Evolutionary conservation across 2,888 invertebrate species (phyloP), one percentile per base, ranked within the genome.

Genomic region (Drosophila bunnanda): DNA sequence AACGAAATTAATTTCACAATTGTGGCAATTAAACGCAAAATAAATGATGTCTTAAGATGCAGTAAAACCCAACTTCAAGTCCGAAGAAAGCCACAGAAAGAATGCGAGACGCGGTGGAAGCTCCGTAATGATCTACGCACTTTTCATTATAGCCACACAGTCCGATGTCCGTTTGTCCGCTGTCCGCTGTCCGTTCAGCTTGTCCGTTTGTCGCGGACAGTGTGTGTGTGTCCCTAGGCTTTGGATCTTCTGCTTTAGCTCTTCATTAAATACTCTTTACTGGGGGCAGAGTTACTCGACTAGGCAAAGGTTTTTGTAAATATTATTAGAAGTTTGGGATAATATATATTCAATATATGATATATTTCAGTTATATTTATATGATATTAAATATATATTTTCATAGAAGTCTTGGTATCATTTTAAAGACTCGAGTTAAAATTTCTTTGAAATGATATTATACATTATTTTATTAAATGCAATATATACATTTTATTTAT

Each of bases 1-100:
- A 88, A 85, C 78, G 86, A 88, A 86, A 88, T 88, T 88, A 72
- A 77, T 88, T 89, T 88, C 79, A 85, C 89, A 89, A 89, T 88
- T 88, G 86, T 66, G 79, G 84, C 86, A 89, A 85, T 89, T 88
- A 86, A 86, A 89, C 78, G 78, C 81, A 68, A 85, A 82, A 79
- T 79, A 84, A 81, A 88, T 83, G 84, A 65, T 77, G 57, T 76
- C 82, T 79, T 78, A 82, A 85, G 71, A 68, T 74, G 77, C 80
- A 78, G 71, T 43, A 66, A 71, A 72, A 72, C 41, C 28, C 46
- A 20, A 43, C 22, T 34, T 44, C 32, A 3, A 20, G 0, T 5
- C 4, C 15, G 5, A 57, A 64, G 66, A 62, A 69, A 65, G 59
- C 52, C 30, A 10, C 44, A 30, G 32, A 50, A 75, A 62, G 48